phyloP scores from a whole-genome alignment of 2,797 vertebrate genomes.

The Remorina albescens region DNA sequence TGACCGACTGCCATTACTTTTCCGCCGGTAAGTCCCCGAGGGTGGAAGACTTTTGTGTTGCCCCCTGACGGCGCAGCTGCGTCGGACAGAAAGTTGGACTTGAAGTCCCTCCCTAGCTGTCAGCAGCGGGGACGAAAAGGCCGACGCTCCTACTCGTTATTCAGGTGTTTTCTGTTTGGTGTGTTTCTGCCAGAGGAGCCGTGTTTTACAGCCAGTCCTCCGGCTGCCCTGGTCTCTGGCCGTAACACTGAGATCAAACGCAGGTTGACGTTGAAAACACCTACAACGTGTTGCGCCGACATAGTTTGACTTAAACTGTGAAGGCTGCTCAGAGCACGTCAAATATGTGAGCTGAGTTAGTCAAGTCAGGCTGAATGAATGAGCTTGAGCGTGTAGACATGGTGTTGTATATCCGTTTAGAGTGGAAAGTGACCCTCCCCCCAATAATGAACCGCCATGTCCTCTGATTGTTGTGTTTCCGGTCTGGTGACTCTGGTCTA shows the following conservation, averaged over 20 bases:
- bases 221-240: slow-evolving; percentile 34
- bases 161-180: neutral
- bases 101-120: accelerated
- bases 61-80: neutral
- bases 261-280: neutral
- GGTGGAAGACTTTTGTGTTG: neutral
- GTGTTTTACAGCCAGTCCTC: neutral
- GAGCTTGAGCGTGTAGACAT: neutral
- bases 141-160: slow-evolving; percentile 6
- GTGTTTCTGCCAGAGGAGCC: neutral
- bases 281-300: too few species aligned
- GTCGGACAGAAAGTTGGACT: slow-evolving; percentile 2
- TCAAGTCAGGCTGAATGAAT: too few species aligned
- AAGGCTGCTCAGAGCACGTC: too few species aligned
- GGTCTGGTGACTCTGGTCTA: too few species aligned
- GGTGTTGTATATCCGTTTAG: too few species aligned
- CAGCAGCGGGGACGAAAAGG: too few species aligned
- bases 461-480: neutral
- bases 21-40: slow-evolving; percentile 53
- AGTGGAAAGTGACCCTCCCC: too few species aligned
- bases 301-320: neutral
- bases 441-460: neutral
- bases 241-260: neutral
- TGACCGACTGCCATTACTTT: slow-evolving; percentile 17
- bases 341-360: too few species aligned